These are phyloP conservation scores for Sarcophaga caerulescens DNA, from an alignment of 2,888 invertebrate genomes.

Conservation along the genomic window DNA sequence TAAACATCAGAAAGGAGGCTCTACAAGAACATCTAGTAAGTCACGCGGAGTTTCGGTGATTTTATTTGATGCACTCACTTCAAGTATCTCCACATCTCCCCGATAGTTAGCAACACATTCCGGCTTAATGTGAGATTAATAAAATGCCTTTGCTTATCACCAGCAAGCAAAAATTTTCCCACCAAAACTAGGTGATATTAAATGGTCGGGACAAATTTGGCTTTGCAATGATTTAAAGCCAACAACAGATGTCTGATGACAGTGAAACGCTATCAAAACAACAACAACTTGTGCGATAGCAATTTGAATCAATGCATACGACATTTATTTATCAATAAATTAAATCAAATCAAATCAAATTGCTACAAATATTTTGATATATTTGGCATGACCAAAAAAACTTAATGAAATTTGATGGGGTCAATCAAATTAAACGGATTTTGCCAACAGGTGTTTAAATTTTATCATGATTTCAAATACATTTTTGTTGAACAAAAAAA, in stretches of 20 bases:
- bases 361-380: neutral
- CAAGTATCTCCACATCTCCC: neutral
- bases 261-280: neutral
- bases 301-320: neutral
- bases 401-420: neutral
- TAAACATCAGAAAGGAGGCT: neutral
- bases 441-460: neutral
- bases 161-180: conserved; percentile 44
- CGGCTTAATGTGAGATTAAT: conserved; percentile 43
- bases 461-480: neutral
- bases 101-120: too few relatives aligned
- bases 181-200: conserved; percentile 21
- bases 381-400: neutral
- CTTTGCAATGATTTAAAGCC: neutral
- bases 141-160: conserved; percentile 4
- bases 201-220: conserved; percentile 29
- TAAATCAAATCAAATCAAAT: neutral
- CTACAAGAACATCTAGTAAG: neutral
- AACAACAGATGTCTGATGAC: conserved; percentile 17
- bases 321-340: neutral
- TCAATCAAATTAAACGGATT: neutral
- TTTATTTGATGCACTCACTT: conserved; percentile 23
- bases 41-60: conserved; percentile 35
- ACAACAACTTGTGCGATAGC: neutral
- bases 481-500: neutral